phyloP scores from a whole-genome alignment of 2,888 invertebrate species.

The Macrosiphum euphorbiae region DNA sequence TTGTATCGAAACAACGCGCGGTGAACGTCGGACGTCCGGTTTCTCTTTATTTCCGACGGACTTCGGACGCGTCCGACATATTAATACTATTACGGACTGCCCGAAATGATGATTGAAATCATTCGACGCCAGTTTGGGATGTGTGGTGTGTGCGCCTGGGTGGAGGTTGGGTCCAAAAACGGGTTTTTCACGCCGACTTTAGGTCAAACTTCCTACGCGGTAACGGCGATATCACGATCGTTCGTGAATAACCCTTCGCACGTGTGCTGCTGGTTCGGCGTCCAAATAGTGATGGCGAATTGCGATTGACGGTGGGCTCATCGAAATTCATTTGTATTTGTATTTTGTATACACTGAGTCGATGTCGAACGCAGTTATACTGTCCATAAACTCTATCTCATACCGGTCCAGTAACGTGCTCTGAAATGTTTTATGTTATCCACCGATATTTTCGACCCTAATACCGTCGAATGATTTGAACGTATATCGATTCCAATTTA shows the following conservation, averaged over 20 bases:
- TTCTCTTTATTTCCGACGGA: conserved; percentile 16
- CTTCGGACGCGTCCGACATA: neutral
- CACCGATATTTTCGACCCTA: neutral
- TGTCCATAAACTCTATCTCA: neutral
- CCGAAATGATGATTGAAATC: neutral
- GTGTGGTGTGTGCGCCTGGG: neutral
- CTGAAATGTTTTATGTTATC: neutral
- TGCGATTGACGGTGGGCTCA: neutral
- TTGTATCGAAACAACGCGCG: neutral
- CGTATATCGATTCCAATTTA: neutral
- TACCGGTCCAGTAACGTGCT: neutral
- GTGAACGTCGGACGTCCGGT: neutral
- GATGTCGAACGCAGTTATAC: neutral
- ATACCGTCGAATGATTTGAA: neutral
- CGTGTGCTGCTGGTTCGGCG: neutral
- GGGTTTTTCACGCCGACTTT: neutral
- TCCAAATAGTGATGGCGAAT: neutral
- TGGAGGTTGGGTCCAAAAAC: neutral
- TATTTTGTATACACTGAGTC: neutral
- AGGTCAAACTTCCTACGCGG: neutral
- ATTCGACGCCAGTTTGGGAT: neutral
- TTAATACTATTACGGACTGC: neutral
- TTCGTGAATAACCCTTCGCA: neutral
- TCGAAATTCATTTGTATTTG: neutral
- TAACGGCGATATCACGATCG: neutral